Evolutionary conservation across 2,797 vertebrate genomes (phyloP), one percentile per base, ranked within the genome.

Genomic region (Trematomus bernacchii): DNA sequence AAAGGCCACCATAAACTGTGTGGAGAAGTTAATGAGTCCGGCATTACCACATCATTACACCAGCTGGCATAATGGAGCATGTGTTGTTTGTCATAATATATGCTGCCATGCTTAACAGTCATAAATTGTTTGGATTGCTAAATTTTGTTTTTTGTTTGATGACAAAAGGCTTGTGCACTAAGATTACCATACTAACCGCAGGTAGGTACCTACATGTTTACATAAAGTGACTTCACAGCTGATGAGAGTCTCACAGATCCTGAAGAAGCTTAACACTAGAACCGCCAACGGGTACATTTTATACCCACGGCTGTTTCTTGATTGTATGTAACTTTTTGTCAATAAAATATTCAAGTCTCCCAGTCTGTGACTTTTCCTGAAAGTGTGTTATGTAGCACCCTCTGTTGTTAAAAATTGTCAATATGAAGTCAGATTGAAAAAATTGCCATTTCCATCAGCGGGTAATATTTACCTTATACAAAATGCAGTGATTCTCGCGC

Each of bases 81-180:
- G 97, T 98, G 97, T 96, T 98, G 97, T 98, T 98, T 97, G 97
- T 98, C 97, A 98, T 97, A 96, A 98, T 98, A 96, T 97, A 96
- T 92, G 95, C 96, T 96, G 96, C 96, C 96, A 96, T 91, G 93
- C 96, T 96, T 96, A 96, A 96, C 96, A 95, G 94, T 96, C 97
- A 97, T 96, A 96, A 96, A 97, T 97, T 96, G 96, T 97, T 96
- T 95, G 95, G 93, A 95, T 79, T 94, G 96, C 91, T 93, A 95
- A 93, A 91, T 95, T 96, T 95, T 33, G 46, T 66, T 73, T 80
- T 69, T 40, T 54, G 73, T 85, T 84, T 73, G 77, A 80, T 77
- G 85, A 81, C 76, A 23, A 65, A 85, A 58, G 52, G 54, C 5
- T 10, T 0, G 15, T 10, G 42, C 13, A 3, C 7, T 10, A 8